Conservation (phyloP, 2,888 invertebrate genomes). For the Agapostemon virescens region DNA sequence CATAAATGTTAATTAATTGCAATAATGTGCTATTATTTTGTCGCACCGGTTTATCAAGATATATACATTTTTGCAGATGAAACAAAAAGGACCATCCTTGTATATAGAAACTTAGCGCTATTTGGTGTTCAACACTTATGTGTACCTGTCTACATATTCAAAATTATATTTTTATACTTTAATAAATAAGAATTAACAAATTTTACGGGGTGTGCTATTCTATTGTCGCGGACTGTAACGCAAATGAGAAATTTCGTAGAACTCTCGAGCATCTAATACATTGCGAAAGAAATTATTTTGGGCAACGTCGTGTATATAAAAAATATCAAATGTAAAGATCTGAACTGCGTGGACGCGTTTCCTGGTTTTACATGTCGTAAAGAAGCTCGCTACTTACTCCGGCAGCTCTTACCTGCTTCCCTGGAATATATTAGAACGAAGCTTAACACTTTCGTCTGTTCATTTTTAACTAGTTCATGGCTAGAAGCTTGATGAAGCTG, state of each 20-base stretch:
- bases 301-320: background rate
- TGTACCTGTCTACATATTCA: too few species aligned
- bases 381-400: conserved; percentile 11
- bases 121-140: too few species aligned
- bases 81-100: too few species aligned
- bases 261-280: background rate
- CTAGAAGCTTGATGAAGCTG: conserved; percentile 2
- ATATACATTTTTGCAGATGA: too few species aligned
- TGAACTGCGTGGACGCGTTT: background rate
- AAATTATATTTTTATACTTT: too few species aligned
- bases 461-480: conserved; percentile 22
- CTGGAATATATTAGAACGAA: conserved; percentile 24
- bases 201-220: too few species aligned
- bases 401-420: background rate
- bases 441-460: conserved; percentile 21
- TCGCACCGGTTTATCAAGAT: too few species aligned
- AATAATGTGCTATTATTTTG: too few species aligned
- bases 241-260: background rate
- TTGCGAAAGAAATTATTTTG: background rate
- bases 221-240: too few species aligned
- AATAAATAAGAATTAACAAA: too few species aligned
- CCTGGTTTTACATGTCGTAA: conserved; percentile 9
- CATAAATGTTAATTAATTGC: too few species aligned
- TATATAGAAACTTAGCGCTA: too few species aligned
- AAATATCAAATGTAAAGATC: conserved; percentile 2